Base-by-base conservation (phyloP, 2,113 vertebrate species). In the Seriola aureovittata region DNA sequence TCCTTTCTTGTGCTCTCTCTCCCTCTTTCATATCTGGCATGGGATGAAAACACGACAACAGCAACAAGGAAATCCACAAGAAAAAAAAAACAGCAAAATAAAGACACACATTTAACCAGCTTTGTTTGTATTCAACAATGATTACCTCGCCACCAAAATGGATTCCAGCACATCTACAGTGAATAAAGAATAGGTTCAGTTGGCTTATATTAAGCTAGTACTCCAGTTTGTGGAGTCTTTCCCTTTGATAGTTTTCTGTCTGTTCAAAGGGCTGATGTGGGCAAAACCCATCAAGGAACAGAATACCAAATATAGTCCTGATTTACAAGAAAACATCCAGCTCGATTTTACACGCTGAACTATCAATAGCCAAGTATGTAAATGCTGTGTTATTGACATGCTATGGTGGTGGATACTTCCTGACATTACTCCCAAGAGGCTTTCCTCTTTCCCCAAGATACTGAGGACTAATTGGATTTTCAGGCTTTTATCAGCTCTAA, bases 391-490 rank as follows among this genome's bases (percentile, higher is more conserved):
- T 92, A 88, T 79, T 91, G 89, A 90, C 84, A 85, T 65, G 63
- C 73, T 59, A 48, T 10, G 17, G 44, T 25, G 57, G 64, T 64
- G 81, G 71, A 89, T 89, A 84, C 89, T 86, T 85, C 75, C 87
- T 77, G 85, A 88, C 84, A 78, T 84, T 66, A 74, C 62, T 91
- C 91, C 83, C 84, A 21, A 38, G 88, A 80, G 91, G 82, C 82
- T 68, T 50, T 7, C 66, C 72, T 68, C 70, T 63, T 75, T 71
- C 67, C 69, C 72, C 80, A 66, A 36, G 81, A 88, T 86, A 70
- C 76, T 72, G 44, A 90, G 78, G 71, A 92, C 87, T 94, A 92
- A 94, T 94, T 93, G 90, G 93, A 93, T 91, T 93, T 92, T 40
- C 70, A 82, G 87, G 80, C 88, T 93, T 93, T 93, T 89, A 91